Evolutionary conservation across 2,797 vertebrate species (phyloP), one percentile per base, ranked within the genome.

Genomic region (Amniataba percoides): DNA sequence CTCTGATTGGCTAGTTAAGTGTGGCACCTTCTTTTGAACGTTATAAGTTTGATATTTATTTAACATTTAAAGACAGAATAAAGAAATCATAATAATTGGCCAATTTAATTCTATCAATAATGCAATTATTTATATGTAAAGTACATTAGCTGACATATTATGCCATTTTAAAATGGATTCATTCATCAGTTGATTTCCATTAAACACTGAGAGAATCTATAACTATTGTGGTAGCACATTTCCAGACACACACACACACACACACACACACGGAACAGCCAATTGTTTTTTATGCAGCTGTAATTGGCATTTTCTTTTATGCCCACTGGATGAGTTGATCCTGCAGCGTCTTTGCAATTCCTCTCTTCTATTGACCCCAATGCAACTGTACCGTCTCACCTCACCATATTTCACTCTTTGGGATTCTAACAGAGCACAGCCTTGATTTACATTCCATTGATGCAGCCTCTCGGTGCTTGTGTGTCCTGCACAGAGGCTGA

Each of bases 401-500:
- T 49, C 61, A 48, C 66, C 42, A 27, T 46, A 83, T 82, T 77
- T 77, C 77, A 73, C 77, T 80, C 70, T 76, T 71, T 36, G 58
- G 46, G 56, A 72, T 71, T 70, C 71, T 60, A 48, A 59, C 76
- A 15, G 58, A 70, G 51, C 52, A 56, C 57, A 64, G 66, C 78
- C 53, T 78, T 64, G 74, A 85, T 91, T 89, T 86, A 73, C 78
- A 90, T 89, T 81, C 85, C 52, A 53, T 42, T 31, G 71, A 56
- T 48, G 51, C 34, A 67, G 27, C 60, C 51, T 51, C 71, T 79
- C 34, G 45, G 39, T 43, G 23, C 67, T 75, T 71, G 56, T 75
- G 58, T 65, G 64, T 83, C 72, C 58, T 52, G 45, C 48, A 68
- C 69, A 65, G 67, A 72, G 60, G 39, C 42, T 16, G 68, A 83